Evolutionary conservation across 2,888 invertebrate genomes (phyloP), one percentile per base, ranked within the genome.

Genomic region (Sphaerophoria rueppellii): DNA sequence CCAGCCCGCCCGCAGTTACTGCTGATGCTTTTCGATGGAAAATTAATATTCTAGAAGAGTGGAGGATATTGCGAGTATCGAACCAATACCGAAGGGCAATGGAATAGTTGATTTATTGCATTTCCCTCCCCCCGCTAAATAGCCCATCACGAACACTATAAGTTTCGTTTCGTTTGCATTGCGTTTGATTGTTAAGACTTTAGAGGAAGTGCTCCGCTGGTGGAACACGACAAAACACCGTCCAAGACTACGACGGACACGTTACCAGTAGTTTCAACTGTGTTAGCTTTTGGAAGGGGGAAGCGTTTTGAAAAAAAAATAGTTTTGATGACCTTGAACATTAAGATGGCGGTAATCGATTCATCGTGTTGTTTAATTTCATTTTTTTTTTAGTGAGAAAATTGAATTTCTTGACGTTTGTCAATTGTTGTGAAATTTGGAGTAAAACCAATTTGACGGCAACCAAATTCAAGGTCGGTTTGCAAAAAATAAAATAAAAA

Each of bases 21-120:
- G 50, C 32, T 61, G 50, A 74, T 79, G 79, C 55, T 82, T 69
- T 82, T 82, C 65, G 46, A 24, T 65, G 24, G 58, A 43, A 72
- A 79, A 83, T 83, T 83, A 83, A 83, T 83, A 83, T 83, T 83
- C 82, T 48, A 24, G 4, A 54, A 67, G 79, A 65, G 79, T 83
- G 79, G 74, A 57, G 65, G 74, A 79, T 37, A 57, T 58, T 43
- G 7, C 11, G 24, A 43, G 35, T 65, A 50, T n/a, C 50, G 35
- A 65, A 65, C 67, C 73, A 24, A 58, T 60, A 43, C 69, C 48
- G 79, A 79, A 79, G 74, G 79, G 74, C 70, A 83, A 48, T 58
- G 70, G 63, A 55, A 63, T 83, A 43, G 63, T 61, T 75, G 82
- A 75, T 83, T 83, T 83, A 83, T 78, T 69, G 82, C 58, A 58